These are phyloP conservation scores for Dermatemys mawii DNA, from an alignment of 2,113 vertebrate genomes.

Conservation along the genomic window DNA sequence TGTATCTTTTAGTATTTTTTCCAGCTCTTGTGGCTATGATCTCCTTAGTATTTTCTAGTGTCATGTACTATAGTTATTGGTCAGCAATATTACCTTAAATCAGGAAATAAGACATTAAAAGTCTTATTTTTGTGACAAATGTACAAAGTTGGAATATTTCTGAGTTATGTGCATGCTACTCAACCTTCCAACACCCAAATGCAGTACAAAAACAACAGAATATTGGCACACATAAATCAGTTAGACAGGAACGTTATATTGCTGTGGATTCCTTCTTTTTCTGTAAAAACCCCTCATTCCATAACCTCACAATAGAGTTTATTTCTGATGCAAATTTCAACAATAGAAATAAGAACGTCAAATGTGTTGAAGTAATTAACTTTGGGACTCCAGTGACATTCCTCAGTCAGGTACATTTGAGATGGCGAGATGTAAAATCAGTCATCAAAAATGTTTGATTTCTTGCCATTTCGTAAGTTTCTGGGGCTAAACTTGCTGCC, in stretches of 20 bases:
- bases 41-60: background rate
- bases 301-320: background rate
- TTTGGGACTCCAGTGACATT: background rate
- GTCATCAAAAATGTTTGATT: background rate
- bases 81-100: background rate
- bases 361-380: background rate
- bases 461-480: background rate
- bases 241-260: fast-evolving
- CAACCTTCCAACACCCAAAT: background rate
- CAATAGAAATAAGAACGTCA: fast-evolving
- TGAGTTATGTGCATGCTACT: too few species aligned
- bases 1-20: background rate
- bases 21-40: background rate
- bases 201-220: fast-evolving
- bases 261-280: background rate
- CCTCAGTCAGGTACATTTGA: background rate
- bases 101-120: background rate
- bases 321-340: background rate
- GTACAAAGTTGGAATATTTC: background rate
- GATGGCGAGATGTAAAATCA: background rate
- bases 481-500: background rate
- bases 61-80: background rate
- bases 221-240: background rate
- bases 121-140: background rate
- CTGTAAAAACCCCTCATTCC: background rate